A percentile compares a stretch with the other conserved stretches of the same genome.
Conservation (phyloP, 2,888 invertebrate genomes). For the Agonum fuliginosum region DNA sequence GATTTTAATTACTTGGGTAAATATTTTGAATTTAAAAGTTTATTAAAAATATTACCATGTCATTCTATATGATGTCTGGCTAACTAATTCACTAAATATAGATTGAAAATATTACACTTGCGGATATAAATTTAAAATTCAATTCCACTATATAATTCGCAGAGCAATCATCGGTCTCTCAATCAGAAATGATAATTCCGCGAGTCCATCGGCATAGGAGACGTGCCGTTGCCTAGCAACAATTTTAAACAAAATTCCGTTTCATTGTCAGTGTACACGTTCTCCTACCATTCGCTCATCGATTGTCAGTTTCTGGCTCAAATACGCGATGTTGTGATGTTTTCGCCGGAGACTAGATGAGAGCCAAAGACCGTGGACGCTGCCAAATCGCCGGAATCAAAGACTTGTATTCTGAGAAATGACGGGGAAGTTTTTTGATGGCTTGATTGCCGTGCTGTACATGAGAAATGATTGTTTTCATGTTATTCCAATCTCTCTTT, state of each 20-base stretch:
- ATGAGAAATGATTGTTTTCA: neutral
- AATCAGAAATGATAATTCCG: conserved; percentile 31
- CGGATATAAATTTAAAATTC: neutral
- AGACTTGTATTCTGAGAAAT: neutral
- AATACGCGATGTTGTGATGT: conserved; percentile 22
- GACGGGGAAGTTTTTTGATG: neutral
- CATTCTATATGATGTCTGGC: too few relatives aligned
- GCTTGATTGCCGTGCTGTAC: too few relatives aligned
- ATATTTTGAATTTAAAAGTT: neutral
- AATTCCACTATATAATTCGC: neutral
- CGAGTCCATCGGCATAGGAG: conserved; percentile 1
- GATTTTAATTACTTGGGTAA: neutral
- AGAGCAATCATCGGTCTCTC: conserved; percentile 7
- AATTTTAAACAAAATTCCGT: conserved; percentile 31
- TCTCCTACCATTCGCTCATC: neutral
- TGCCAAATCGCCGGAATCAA: neutral
- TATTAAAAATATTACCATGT: neutral
- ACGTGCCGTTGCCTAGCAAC: conserved; percentile 33
- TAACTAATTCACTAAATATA: too few relatives aligned
- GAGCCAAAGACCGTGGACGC: neutral
- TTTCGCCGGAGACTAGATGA: conserved; percentile 17
- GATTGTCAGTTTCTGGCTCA: conserved; percentile 8
- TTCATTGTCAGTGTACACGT: conserved; percentile 19
- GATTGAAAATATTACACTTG: too few relatives aligned
- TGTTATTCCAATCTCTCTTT: too few relatives aligned